These are phyloP conservation scores for Anadara kagoshimensis DNA, from an alignment of 1,140 invertebrate genomes.

Conservation along the genomic window DNA sequence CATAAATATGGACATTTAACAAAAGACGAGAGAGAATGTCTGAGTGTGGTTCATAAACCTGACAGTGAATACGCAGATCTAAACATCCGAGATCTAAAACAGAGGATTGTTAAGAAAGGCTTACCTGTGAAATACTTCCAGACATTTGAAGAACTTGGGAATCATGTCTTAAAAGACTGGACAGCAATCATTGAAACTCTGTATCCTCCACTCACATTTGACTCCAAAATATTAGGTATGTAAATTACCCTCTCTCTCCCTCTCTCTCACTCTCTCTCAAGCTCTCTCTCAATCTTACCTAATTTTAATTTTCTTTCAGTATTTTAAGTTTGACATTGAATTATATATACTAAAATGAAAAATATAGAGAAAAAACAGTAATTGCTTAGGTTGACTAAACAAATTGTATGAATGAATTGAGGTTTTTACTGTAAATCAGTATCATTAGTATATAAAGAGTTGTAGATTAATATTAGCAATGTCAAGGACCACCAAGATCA, in stretches of 20 bases:
- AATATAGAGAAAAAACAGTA: background rate
- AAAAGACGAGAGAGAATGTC: slow-evolving; percentile 39
- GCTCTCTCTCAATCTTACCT: too few relatives aligned
- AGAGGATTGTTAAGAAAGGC: slow-evolving; percentile 70
- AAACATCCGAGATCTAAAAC: slow-evolving; percentile 65
- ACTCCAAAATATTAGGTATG: slow-evolving; percentile 25
- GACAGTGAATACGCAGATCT: slow-evolving; percentile 64
- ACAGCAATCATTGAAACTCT: slow-evolving; percentile 62
- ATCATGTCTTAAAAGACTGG: slow-evolving; percentile 68
- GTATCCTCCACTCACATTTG: slow-evolving; percentile 56
- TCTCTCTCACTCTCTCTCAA: too few relatives aligned
- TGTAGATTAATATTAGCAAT: too few relatives aligned
- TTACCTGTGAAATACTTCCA: slow-evolving; percentile 69
- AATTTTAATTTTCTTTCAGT: too few relatives aligned
- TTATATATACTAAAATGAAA: background rate
- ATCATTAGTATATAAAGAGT: too few relatives aligned
- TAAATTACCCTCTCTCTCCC: too few relatives aligned
- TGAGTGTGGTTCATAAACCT: slow-evolving; percentile 41
- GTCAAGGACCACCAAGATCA: too few relatives aligned
- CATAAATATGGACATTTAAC: slow-evolving; percentile 54
- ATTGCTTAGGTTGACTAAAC: too few relatives aligned
- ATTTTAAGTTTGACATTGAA: background rate
- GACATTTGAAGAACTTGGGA: slow-evolving; percentile 61
- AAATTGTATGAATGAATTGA: too few relatives aligned
- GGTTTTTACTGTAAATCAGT: too few relatives aligned